Conservation (phyloP, 1,140 invertebrate genomes). For the Helicorthomorpha holstii region DNA sequence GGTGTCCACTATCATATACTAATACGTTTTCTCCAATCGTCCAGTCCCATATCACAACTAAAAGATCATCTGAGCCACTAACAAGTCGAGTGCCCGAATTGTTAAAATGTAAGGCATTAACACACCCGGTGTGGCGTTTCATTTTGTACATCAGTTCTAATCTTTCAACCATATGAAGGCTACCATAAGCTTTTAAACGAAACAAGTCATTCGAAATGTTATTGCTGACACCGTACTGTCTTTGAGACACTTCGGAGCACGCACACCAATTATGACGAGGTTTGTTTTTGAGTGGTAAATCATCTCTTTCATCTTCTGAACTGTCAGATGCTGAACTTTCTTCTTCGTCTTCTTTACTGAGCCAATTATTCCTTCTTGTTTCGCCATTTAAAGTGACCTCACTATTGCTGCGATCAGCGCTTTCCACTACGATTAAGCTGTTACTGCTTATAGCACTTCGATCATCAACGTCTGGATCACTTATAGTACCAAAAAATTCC, state of each 20-base stretch:
- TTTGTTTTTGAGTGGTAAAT: slow-evolving; percentile 35
- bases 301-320: slow-evolving; percentile 6
- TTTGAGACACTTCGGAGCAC: slow-evolving; percentile 27
- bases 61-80: slow-evolving; percentile 78
- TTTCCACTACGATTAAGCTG: too few relatives aligned
- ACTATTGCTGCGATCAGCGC: not conserved
- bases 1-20: slow-evolving; percentile 57
- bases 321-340: not conserved
- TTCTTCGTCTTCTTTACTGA: not conserved
- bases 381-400: not conserved
- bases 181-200: slow-evolving; percentile 54
- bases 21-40: slow-evolving; percentile 42
- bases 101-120: slow-evolving; percentile 84
- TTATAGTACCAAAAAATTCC: too few relatives aligned
- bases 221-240: slow-evolving; percentile 37
- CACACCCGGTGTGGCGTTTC: slow-evolving; percentile 67
- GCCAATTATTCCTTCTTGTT: not conserved
- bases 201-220: slow-evolving; percentile 37
- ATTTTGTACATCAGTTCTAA: slow-evolving; percentile 61
- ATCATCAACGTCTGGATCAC: too few relatives aligned
- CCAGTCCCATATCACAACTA: slow-evolving; percentile 82
- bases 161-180: slow-evolving; percentile 60
- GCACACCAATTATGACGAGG: slow-evolving; percentile 50
- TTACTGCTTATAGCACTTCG: too few relatives aligned
- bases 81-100: slow-evolving; percentile 51